Conservation (phyloP, 2,113 vertebrate species). For the Vicugna pacos region DNA sequence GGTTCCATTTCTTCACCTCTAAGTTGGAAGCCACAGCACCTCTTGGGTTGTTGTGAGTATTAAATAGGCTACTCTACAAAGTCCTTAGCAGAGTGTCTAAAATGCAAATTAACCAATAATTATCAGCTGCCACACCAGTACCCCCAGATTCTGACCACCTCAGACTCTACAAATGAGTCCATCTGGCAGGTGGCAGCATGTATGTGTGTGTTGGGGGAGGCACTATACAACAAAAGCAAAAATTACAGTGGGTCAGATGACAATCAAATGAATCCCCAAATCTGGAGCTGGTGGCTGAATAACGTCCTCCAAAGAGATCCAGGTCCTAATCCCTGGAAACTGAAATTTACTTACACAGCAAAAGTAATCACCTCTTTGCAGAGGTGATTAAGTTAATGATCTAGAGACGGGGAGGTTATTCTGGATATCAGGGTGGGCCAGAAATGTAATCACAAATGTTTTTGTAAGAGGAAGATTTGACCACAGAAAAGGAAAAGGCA, state of each 20-base stretch:
- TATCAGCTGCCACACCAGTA: not conserved
- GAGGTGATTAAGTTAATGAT: not conserved
- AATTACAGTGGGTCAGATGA: not conserved
- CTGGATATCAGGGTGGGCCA: not conserved
- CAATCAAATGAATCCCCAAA: not conserved
- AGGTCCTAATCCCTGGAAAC: not conserved
- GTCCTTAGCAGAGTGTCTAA: not conserved
- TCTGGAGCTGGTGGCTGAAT: not conserved
- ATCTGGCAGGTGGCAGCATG: not conserved
- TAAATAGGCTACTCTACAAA: not conserved
- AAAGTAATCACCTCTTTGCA: not conserved
- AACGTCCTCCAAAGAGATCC: not conserved
- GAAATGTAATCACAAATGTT: not conserved
- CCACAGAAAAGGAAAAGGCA: not conserved
- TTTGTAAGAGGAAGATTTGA: not conserved
- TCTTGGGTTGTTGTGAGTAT: not conserved
- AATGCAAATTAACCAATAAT: not conserved
- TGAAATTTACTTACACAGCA: not conserved
- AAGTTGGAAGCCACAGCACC: not conserved
- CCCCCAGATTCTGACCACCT: not conserved
- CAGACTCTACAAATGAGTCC: not conserved
- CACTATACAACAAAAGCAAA: not conserved
- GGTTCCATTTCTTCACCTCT: not conserved
- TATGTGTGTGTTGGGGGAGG: accelerated
- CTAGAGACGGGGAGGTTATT: not conserved